phyloP scores from a whole-genome alignment of 2,113 vertebrate genomes.

The Channa maculata region DNA sequence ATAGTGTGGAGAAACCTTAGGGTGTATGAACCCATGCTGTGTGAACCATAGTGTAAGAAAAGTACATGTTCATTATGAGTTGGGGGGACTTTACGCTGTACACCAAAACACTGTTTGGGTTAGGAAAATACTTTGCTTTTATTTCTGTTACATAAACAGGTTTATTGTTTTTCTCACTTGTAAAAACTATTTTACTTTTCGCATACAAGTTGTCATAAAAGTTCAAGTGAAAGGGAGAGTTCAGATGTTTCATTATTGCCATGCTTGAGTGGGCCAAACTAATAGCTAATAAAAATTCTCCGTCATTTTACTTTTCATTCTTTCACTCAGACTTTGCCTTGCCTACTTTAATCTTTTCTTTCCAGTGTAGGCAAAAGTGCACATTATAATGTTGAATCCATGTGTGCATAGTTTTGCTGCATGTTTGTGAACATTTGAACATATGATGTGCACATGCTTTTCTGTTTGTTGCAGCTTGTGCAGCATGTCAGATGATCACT shows the following conservation, averaged over 20 bases:
- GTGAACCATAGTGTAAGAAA: no score
- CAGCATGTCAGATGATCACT: slow-evolving; percentile 36
- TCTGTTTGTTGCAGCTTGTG: slow-evolving; percentile 25
- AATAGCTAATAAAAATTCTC: neutral
- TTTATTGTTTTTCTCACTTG: slow-evolving; percentile 9
- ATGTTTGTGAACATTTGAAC: neutral
- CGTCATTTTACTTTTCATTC: neutral
- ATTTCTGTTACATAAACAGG: neutral
- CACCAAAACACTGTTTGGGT: neutral
- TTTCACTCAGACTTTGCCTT: neutral
- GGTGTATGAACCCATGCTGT: no score
- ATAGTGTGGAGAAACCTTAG: no score
- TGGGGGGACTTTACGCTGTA: no score
- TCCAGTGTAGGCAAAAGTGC: neutral
- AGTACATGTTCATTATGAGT: slow-evolving; percentile 1
- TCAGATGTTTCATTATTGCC: neutral
- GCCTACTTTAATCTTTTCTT: neutral
- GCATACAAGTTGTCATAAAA: neutral
- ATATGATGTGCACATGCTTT: slow-evolving; percentile 25
- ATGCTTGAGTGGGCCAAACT: slow-evolving; percentile 1
- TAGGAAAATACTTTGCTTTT: neutral
- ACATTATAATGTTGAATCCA: slow-evolving; percentile 7
- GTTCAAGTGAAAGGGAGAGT: neutral
- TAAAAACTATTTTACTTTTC: neutral
- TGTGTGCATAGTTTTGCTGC: neutral